A percentile compares a stretch with the other conserved stretches of the same genome.
Evolutionary conservation across 2,888 invertebrate genomes (phyloP).

Genomic region (Macrophya alboannulata): DNA sequence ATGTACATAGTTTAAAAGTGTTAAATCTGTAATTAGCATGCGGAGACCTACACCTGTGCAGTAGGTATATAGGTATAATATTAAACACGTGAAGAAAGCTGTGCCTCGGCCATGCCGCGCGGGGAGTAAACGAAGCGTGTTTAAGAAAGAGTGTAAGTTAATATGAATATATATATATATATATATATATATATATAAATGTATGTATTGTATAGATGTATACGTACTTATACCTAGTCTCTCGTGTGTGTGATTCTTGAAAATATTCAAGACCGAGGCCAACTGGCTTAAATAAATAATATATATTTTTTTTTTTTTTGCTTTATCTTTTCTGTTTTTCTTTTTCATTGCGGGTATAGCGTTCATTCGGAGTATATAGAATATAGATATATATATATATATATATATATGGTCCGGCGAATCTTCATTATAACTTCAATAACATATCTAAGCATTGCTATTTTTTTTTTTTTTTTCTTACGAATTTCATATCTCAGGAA

Average conservation of each 20-base stretch:
- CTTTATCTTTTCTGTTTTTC: not conserved
- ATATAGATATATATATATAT: too few species aligned
- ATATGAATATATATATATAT: not conserved
- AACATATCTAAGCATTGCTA: too few species aligned
- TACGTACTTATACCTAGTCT: not conserved
- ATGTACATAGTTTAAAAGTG: not conserved
- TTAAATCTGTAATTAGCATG: not conserved
- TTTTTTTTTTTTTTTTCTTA: too few species aligned
- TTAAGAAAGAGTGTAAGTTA: not conserved
- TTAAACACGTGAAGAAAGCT: not conserved
- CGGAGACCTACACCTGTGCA: too few species aligned
- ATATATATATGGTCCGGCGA: too few species aligned
- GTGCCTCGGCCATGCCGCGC: not conserved
- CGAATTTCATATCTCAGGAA: too few species aligned
- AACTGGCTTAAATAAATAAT: conserved; percentile 17
- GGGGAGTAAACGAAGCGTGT: conserved; percentile 6
- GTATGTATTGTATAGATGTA: too few species aligned
- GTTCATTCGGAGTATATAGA: not conserved
- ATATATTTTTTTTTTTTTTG: not conserved
- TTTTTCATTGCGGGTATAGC: not conserved
- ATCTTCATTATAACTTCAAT: too few species aligned
- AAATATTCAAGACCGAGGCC: conserved; percentile 30
- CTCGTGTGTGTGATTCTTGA: not conserved
- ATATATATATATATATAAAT: not conserved
- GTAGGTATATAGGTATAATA: not conserved